Evolutionary conservation across 2,113 vertebrate species (phyloP).

Genomic region (Oreotrochilus melanogaster): DNA sequence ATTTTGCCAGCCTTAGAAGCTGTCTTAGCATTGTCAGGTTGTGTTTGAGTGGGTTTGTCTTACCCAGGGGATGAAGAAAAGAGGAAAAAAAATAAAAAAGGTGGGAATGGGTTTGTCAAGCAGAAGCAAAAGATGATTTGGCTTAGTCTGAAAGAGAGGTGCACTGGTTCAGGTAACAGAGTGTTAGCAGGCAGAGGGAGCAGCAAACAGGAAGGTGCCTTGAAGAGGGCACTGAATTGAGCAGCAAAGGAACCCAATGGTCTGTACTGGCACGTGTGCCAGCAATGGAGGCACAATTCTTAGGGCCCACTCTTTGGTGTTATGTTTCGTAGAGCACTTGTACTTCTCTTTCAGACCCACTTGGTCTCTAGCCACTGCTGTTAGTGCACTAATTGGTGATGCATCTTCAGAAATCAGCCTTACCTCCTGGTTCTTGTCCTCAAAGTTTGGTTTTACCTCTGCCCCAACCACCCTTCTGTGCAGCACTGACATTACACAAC

Average conservation of each 20-base stretch:
- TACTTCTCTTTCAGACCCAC: not conserved
- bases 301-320: accelerated
- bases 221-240: not conserved
- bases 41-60: not conserved
- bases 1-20: not conserved
- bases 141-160: not conserved
- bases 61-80: not conserved
- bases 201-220: not conserved
- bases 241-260: not conserved
- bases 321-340: not conserved
- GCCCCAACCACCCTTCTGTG: not conserved
- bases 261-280: accelerated
- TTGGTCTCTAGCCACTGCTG: not conserved
- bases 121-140: not conserved
- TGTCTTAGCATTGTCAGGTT: not conserved
- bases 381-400: not conserved
- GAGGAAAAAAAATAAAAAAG: too few species aligned
- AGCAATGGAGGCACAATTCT: accelerated
- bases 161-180: accelerated
- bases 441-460: not conserved
- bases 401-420: not conserved
- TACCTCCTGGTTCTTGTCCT: not conserved
- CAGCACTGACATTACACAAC: not conserved
- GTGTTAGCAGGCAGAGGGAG: not conserved
- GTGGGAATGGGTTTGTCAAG: not conserved